Conservation (phyloP, 2,113 vertebrate species). For the Chaetodon auriga region DNA sequence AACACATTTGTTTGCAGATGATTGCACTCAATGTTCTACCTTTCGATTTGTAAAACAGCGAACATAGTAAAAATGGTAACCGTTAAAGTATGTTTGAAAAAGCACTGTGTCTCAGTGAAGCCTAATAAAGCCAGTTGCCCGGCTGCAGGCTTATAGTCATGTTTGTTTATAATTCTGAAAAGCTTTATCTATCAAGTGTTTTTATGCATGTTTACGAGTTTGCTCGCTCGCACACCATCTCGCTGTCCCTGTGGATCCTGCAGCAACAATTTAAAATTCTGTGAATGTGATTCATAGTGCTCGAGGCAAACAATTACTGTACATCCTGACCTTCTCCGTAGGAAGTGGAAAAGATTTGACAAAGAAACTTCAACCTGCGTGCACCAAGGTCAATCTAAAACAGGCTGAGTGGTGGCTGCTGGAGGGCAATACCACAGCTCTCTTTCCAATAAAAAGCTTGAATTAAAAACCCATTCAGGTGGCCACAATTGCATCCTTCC, state of each 20-base stretch:
- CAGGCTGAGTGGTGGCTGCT: conserved; percentile 45
- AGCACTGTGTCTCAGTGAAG: background rate
- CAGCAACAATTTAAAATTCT: conserved; percentile 32
- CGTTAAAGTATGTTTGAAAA: background rate
- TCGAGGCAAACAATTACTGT: conserved; percentile 51
- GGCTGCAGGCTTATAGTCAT: background rate
- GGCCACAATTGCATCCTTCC: conserved; percentile 67
- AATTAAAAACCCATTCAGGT: conserved; percentile 75
- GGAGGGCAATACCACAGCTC: conserved; percentile 47
- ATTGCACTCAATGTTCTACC: no score
- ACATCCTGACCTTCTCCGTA: conserved; percentile 49
- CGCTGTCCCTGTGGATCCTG: conserved; percentile 10
- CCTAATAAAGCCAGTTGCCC: background rate
- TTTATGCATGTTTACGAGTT: conserved; percentile 25
- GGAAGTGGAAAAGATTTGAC: conserved; percentile 34
- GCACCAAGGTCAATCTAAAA: conserved; percentile 65
- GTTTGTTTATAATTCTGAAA: conserved; percentile 2
- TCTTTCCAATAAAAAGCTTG: conserved; percentile 68
- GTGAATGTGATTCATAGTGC: conserved; percentile 24
- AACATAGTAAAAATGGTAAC: background rate
- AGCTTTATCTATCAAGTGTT: background rate
- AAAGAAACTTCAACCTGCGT: conserved; percentile 28
- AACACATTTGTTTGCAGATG: no score
- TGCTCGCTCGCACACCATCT: conserved; percentile 10
- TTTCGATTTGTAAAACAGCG: background rate